Evolutionary conservation across 2,888 invertebrate species (phyloP).

Genomic region (Griposia aprilina): DNA sequence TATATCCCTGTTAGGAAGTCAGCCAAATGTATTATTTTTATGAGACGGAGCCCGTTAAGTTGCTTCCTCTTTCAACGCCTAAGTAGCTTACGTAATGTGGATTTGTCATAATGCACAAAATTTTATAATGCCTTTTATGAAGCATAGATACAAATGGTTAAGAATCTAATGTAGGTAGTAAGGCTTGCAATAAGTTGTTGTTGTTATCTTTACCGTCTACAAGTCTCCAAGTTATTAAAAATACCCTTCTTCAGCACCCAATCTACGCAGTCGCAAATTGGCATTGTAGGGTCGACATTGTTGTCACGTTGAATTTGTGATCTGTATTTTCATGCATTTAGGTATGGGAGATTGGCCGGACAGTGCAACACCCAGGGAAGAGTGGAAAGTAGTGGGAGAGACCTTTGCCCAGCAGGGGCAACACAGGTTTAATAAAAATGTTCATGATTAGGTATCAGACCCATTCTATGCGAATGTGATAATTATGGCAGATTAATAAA

Average conservation of each 20-base stretch:
- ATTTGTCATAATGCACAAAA: constrained; percentile 23
- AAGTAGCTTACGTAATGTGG: constrained; percentile 42
- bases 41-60: constrained; percentile 65
- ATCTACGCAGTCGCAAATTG: not conserved
- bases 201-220: not conserved
- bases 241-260: not conserved
- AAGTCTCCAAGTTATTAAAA: not conserved
- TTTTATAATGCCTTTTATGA: constrained; percentile 21
- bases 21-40: constrained; percentile 79
- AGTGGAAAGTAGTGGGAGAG: too few relatives aligned
- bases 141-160: constrained; percentile 16
- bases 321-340: too few relatives aligned
- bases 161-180: not conserved
- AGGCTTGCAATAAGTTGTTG: not conserved
- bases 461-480: not conserved
- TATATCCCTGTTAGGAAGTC: constrained; percentile 62
- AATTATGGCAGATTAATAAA: not conserved
- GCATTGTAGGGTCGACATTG: not conserved
- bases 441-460: not conserved
- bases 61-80: constrained; percentile 57
- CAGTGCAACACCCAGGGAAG: too few relatives aligned
- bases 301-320: not conserved
- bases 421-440: too few relatives aligned
- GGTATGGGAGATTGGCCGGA: too few relatives aligned
- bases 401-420: too few relatives aligned